phyloP scores from a whole-genome alignment of 2,888 invertebrate species.

The Neoaliturus tenellus region DNA sequence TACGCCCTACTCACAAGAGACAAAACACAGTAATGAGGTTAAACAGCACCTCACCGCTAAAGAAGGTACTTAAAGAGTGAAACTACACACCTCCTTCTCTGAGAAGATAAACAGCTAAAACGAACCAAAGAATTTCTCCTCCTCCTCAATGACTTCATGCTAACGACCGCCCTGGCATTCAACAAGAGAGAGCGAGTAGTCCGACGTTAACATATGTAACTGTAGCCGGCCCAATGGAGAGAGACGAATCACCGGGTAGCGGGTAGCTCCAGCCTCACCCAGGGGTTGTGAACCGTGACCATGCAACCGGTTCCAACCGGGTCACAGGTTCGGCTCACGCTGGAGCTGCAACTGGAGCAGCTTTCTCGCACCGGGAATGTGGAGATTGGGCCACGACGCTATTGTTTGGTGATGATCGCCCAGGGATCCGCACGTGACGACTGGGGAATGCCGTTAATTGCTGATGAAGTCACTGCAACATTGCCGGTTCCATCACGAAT shows the following conservation, averaged over 20 bases:
- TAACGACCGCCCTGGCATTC: not conserved
- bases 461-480: not conserved
- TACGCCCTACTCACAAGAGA: too few relatives aligned
- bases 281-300: not conserved
- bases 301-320: not conserved
- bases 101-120: not conserved
- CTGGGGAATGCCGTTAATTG: not conserved
- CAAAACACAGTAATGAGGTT: too few relatives aligned
- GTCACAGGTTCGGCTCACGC: not conserved
- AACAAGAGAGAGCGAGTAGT: not conserved
- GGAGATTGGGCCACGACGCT: not conserved
- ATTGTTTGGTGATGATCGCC: not conserved
- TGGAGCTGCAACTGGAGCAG: not conserved
- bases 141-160: not conserved
- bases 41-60: too few relatives aligned
- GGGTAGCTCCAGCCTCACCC: not conserved
- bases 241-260: not conserved
- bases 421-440: not conserved
- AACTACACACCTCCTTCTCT: too few relatives aligned
- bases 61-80: too few relatives aligned
- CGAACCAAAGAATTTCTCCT: not conserved
- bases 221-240: not conserved
- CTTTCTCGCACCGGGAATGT: constrained; percentile 18
- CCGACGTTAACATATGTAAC: constrained; percentile 3
- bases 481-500: not conserved